Percentiles rank a stretch among this genome's conserved stretches.
phyloP scores from a whole-genome alignment of 1,140 invertebrate genomes.

The Lordiphosa stackelbergi region DNA sequence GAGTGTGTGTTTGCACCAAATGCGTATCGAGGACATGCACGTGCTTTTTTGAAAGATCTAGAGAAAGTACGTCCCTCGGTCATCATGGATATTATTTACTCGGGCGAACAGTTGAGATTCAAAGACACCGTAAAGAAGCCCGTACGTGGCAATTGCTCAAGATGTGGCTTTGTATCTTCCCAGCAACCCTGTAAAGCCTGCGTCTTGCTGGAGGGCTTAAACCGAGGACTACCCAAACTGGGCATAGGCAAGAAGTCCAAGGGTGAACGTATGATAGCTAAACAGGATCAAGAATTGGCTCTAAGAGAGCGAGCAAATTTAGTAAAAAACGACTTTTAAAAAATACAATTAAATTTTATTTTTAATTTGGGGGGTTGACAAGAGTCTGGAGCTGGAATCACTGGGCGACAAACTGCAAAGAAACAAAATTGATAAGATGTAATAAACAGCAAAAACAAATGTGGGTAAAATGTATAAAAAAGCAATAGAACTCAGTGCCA shows the following conservation, averaged over 20 bases:
- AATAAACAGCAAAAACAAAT: no score
- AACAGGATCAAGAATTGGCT: constrained; percentile 75
- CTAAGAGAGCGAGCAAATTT: constrained; percentile 66
- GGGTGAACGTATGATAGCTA: constrained; percentile 82
- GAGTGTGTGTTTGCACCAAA: constrained; percentile 99
- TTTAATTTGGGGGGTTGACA: neutral
- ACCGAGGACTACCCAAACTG: constrained; percentile 92
- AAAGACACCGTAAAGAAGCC: constrained; percentile 91
- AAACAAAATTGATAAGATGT: neutral
- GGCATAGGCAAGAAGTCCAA: constrained; percentile 92
- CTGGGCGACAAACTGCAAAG: constrained; percentile 24
- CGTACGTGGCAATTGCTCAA: constrained; percentile 86
- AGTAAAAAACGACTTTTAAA: constrained; percentile 77
- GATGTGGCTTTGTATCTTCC: constrained; percentile 97
- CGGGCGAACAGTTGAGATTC: constrained; percentile 91
- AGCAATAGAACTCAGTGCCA: constrained; percentile 56
- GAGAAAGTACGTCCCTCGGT: constrained; percentile 95
- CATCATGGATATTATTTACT: constrained; percentile 99
- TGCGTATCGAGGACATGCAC: constrained; percentile 96
- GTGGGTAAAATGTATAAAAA: neutral
- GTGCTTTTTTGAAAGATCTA: constrained; percentile 95
- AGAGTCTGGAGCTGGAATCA: no score
- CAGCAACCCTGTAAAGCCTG: constrained; percentile 98
- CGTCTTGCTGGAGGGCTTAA: constrained; percentile 95
- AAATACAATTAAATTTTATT: constrained; percentile 12